A percentile compares a stretch with the other conserved stretches of the same genome.
Evolutionary conservation across 2,797 vertebrate genomes (phyloP).

Genomic region (Sandelia bainsii): DNA sequence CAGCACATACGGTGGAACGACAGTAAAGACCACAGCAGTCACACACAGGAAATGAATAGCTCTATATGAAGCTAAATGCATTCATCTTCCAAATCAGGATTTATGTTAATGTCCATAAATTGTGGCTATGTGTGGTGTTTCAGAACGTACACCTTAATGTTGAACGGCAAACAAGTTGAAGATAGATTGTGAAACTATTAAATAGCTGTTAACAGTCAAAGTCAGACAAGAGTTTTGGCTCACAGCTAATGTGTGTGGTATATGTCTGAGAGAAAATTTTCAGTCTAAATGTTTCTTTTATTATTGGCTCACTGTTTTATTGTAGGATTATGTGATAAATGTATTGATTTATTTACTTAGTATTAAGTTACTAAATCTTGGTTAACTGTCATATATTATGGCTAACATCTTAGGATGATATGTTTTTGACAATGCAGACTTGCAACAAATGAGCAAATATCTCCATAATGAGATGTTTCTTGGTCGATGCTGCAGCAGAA

Average conservation of each 20-base stretch:
- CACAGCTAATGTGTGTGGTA: constrained; percentile 2
- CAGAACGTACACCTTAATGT: constrained; percentile 13
- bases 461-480: not conserved
- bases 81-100: not conserved
- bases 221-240: constrained; percentile 22
- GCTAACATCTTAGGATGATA: not conserved
- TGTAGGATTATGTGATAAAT: constrained; percentile 26
- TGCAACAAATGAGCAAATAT: constrained; percentile 1
- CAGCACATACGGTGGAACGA: constrained; percentile 38
- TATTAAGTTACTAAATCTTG: constrained; percentile 2
- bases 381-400: not conserved
- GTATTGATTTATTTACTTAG: constrained; percentile 35
- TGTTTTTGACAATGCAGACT: constrained; percentile 3
- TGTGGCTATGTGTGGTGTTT: constrained; percentile 19
- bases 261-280: constrained; percentile 5
- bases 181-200: constrained; percentile 3
- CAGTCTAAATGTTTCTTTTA: constrained; percentile 21
- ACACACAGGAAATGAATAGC: constrained; percentile 45
- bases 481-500: not conserved
- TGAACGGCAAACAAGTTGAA: constrained; percentile 40
- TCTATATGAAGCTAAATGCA: constrained; percentile 49
- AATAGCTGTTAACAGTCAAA: constrained; percentile 18
- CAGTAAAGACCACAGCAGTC: constrained; percentile 45
- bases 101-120: not conserved
- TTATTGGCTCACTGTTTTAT: constrained; percentile 12